Conservation (phyloP, 64 coral and sea anemone genomes). For the Porites australiensis region DNA sequence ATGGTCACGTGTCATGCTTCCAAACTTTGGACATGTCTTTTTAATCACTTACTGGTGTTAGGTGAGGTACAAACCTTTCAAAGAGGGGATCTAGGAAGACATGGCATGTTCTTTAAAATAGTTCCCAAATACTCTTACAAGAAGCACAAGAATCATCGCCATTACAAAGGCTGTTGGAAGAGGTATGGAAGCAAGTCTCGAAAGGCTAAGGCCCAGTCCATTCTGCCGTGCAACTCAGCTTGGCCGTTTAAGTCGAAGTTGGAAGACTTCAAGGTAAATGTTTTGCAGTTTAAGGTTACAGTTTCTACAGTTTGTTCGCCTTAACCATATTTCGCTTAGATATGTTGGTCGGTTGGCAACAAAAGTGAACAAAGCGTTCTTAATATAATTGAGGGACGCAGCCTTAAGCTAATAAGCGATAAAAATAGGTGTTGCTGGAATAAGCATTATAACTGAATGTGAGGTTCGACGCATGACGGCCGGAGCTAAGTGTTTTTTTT, state of each 20-base stretch:
- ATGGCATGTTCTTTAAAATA: constrained; percentile 96
- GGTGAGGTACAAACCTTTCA: constrained; percentile 91
- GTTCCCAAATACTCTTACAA: constrained; percentile 91
- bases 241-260: constrained; percentile 89
- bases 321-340: neutral
- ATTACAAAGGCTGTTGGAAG: constrained; percentile 90
- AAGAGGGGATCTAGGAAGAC: constrained; percentile 73
- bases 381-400: too few species aligned
- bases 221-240: constrained; percentile 75
- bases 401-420: too few species aligned
- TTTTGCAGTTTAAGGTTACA: too few species aligned
- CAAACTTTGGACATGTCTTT: neutral
- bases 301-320: too few species aligned
- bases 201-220: constrained; percentile 74
- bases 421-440: too few species aligned
- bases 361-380: too few species aligned
- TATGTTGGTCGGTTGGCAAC: too few species aligned
- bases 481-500: too few species aligned
- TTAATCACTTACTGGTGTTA: neutral
- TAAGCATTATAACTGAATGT: too few species aligned
- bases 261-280: constrained; percentile 81
- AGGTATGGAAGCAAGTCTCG: constrained; percentile 67
- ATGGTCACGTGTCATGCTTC: too few species aligned
- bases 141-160: constrained; percentile 64
- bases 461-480: too few species aligned